Conservation (phyloP, 2,113 vertebrate genomes). For the Origma solitaria region DNA sequence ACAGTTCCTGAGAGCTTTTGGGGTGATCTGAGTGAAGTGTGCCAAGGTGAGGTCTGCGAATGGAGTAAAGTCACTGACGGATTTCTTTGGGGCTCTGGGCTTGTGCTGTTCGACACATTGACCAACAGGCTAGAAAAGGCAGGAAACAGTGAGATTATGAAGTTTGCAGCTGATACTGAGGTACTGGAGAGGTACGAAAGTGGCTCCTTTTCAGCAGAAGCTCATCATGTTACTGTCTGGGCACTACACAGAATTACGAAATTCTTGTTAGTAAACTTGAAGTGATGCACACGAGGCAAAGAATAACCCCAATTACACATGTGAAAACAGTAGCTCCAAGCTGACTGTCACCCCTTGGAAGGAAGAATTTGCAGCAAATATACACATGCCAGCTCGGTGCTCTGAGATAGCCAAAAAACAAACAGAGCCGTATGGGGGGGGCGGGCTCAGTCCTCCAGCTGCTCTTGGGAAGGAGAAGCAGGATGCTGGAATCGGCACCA, state of each 20-base stretch:
- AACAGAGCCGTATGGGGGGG: background rate
- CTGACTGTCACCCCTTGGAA: background rate
- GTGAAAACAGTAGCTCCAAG: background rate
- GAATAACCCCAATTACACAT: background rate
- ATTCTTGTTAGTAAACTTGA: background rate
- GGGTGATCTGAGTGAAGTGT: background rate
- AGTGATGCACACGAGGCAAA: background rate
- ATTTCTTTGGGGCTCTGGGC: background rate
- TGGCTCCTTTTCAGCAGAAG: background rate
- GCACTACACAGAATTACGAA: background rate
- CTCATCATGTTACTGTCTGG: background rate
- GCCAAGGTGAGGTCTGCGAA: background rate
- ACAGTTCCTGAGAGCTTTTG: background rate
- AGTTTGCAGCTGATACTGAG: background rate
- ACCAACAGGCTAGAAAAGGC: background rate
- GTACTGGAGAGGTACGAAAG: background rate
- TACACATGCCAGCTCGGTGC: background rate
- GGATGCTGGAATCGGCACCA: background rate
- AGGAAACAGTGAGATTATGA: background rate
- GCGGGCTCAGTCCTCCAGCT: background rate
- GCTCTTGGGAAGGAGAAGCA: background rate
- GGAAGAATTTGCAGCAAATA: background rate
- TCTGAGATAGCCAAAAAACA: background rate
- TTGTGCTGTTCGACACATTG: background rate
- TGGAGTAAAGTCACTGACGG: background rate